Percentiles rank a stretch among this genome's conserved stretches.
These are phyloP conservation scores for Crepidodera aurea DNA, from an alignment of 2,888 invertebrate genomes.

Conservation along the genomic window DNA sequence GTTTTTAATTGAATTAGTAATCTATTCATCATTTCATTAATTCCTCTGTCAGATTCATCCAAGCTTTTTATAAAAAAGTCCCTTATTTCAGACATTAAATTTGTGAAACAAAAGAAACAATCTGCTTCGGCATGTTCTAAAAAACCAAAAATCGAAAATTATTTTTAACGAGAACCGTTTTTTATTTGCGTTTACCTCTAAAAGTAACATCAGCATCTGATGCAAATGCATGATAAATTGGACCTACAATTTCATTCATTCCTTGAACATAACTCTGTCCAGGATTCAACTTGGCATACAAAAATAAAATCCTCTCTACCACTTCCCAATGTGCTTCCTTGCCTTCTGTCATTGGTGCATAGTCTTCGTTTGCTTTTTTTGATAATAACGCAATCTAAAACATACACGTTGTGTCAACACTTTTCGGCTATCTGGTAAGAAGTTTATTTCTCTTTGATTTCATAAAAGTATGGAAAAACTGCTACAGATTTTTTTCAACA, in stretches of 20 bases:
- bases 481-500: no score
- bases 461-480: not conserved
- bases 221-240: conserved; percentile 97
- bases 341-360: conserved; percentile 86
- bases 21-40: conserved; percentile 88
- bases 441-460: not conserved
- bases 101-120: conserved; percentile 98
- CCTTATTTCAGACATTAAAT: conserved; percentile 96
- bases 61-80: conserved; percentile 97
- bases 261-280: conserved; percentile 97
- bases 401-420: not conserved
- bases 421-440: not conserved
- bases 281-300: conserved; percentile 97
- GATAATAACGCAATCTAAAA: conserved; percentile 73
- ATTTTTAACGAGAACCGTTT: conserved; percentile 4
- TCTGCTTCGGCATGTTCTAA: conserved; percentile 94
- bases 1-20: conserved; percentile 78
- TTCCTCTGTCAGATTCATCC: conserved; percentile 92
- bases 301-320: conserved; percentile 93
- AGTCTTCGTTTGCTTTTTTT: conserved; percentile 81
- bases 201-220: conserved; percentile 82
- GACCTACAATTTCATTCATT: conserved; percentile 99
- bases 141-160: conserved; percentile 45
- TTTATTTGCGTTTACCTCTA: conserved; percentile 68
- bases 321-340: conserved; percentile 99